Evolutionary conservation across 1,140 invertebrate species (phyloP).

Genomic region (Calephelis nemesis): DNA sequence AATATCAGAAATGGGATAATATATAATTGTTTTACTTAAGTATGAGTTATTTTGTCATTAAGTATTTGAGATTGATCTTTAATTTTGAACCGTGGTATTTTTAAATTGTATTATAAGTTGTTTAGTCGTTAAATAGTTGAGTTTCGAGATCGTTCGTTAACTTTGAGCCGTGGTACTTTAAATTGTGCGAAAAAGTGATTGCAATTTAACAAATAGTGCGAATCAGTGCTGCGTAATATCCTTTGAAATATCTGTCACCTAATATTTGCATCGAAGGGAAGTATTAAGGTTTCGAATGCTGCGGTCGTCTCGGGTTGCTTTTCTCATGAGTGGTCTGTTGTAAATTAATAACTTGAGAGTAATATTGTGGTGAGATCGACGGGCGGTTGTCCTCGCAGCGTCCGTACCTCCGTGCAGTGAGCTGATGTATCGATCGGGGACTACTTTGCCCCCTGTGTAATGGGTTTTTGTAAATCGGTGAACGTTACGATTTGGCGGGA

Average conservation of each 20-base stretch:
- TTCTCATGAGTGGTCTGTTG: conserved; percentile 77
- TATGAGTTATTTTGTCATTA: no score
- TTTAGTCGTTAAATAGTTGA: no score
- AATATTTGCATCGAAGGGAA: conserved; percentile 77
- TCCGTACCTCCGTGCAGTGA: conserved; percentile 55
- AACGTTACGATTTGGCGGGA: conserved; percentile 68
- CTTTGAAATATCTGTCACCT: conserved; percentile 65
- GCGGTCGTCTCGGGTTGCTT: conserved; percentile 77
- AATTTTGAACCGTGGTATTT: not conserved
- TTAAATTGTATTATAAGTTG: no score
- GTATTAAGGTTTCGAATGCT: conserved; percentile 77
- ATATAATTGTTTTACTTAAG: no score
- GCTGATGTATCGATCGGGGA: conserved; percentile 65
- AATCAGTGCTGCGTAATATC: conserved; percentile 55
- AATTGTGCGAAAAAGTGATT: not conserved
- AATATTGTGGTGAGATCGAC: conserved; percentile 60
- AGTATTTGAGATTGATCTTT: no score
- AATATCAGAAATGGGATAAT: no score
- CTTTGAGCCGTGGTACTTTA: not conserved
- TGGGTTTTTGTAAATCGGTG: conserved; percentile 58
- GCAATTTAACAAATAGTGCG: conserved; percentile 41
- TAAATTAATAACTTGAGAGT: conserved; percentile 77
- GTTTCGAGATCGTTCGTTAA: not conserved
- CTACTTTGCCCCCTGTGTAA: conserved; percentile 50
- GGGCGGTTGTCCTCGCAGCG: conserved; percentile 49